These are phyloP conservation scores for Pelecanoides urinatrix DNA, from an alignment of 2,113 vertebrate species.

Conservation along the genomic window DNA sequence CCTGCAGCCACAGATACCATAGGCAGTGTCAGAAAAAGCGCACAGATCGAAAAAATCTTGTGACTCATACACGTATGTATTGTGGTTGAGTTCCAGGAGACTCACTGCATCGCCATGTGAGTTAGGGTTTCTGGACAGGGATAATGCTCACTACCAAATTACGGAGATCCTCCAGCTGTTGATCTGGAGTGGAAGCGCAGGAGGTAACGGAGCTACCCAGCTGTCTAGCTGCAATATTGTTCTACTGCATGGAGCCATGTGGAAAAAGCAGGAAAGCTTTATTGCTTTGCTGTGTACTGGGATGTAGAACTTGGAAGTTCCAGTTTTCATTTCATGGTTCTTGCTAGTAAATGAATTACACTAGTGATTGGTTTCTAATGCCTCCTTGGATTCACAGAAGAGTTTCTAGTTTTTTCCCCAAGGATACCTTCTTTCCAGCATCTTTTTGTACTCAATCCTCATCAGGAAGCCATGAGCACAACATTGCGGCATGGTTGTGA, in stretches of 20 bases:
- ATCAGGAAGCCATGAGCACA: slow-evolving; percentile 70
- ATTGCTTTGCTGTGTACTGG: neutral
- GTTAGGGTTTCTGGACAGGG: neutral
- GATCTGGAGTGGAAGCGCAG: neutral
- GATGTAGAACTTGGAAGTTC: neutral
- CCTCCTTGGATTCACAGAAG: neutral
- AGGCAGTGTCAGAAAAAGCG: neutral
- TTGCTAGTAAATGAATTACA: neutral
- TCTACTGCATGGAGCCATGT: neutral
- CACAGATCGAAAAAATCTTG: neutral
- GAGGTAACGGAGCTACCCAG: neutral
- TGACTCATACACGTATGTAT: neutral
- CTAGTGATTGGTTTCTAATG: neutral
- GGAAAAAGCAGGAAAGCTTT: neutral
- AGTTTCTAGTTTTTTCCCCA: neutral
- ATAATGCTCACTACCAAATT: neutral
- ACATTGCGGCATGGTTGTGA: slow-evolving; percentile 66
- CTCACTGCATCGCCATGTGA: neutral
- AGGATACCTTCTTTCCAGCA: slow-evolving; percentile 63
- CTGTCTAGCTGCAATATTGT: neutral
- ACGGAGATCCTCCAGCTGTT: neutral
- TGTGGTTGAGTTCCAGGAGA: neutral
- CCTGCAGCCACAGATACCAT: neutral
- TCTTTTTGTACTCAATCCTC: slow-evolving; percentile 68
- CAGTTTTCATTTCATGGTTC: neutral